Evolutionary conservation across 2,888 invertebrate species (phyloP).

Genomic region (Stenotaenia linearis): DNA sequence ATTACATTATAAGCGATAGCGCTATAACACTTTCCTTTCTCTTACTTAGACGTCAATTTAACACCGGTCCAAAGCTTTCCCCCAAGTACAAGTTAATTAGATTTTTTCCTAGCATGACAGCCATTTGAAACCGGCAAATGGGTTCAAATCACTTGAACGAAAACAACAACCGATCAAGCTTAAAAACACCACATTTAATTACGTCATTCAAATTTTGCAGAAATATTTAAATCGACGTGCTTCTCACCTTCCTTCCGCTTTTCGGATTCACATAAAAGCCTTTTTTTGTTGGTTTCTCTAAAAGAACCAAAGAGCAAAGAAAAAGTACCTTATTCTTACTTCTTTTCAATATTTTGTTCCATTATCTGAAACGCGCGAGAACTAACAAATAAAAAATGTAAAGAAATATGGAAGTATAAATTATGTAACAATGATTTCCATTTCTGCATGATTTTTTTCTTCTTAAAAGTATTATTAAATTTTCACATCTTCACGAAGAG

Average conservation of each 20-base stretch:
- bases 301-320: background rate
- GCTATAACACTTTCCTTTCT: background rate
- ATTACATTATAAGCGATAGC: conserved; percentile 14
- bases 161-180: background rate
- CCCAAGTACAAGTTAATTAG: background rate
- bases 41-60: background rate
- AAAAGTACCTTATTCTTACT: background rate
- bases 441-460: no score
- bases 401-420: background rate
- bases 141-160: background rate
- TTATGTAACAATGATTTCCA: no score
- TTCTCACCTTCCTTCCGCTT: background rate
- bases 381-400: background rate
- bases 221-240: background rate
- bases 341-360: background rate
- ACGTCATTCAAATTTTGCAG: background rate
- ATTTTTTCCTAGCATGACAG: background rate
- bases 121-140: background rate
- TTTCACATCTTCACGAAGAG: no score
- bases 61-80: background rate
- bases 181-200: background rate
- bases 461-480: no score
- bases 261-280: no score
- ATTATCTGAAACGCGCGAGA: no score
- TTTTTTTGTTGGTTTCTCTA: no score